phyloP scores from a whole-genome alignment of 23 tunicate species.

The Botrylloides violaceus region DNA sequence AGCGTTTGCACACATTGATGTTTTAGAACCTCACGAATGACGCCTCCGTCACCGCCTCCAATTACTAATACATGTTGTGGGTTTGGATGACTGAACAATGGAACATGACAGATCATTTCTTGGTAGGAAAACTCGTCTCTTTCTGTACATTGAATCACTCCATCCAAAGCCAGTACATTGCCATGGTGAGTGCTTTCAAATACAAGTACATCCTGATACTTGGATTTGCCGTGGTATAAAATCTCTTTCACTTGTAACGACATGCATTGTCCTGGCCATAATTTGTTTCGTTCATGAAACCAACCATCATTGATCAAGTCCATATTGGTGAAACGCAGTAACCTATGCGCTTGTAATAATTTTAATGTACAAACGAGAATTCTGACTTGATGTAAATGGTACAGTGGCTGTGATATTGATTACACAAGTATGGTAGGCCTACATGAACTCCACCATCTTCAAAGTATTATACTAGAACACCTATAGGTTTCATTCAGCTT shows the following conservation, averaged over 20 bases:
- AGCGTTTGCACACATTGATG: constrained; percentile 58
- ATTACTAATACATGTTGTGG: constrained; percentile 76
- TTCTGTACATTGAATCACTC: constrained; percentile 95
- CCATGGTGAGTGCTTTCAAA: constrained; percentile 85
- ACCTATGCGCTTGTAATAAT: too few species aligned
- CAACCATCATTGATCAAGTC: constrained; percentile 48
- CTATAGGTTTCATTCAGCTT: too few species aligned
- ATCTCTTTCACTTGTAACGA: constrained; percentile 80
- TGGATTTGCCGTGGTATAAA: constrained; percentile 78
- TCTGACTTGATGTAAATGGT: too few species aligned
- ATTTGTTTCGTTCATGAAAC: constrained; percentile 77
- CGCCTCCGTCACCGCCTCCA: constrained; percentile 98
- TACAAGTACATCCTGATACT: constrained; percentile 72
- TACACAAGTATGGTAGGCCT: too few species aligned
- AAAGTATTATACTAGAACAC: too few species aligned
- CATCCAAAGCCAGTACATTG: constrained; percentile 86
- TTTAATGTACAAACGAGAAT: too few species aligned
- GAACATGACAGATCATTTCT: constrained; percentile 74
- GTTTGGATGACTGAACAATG: constrained; percentile 77
- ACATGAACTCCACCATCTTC: too few species aligned
- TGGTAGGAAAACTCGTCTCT: constrained; percentile 94
- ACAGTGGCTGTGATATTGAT: too few species aligned
- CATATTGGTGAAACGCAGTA: too few species aligned
- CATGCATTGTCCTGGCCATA: constrained; percentile 98
- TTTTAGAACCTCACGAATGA: constrained; percentile 66